Percentiles rank a stretch among this genome's conserved stretches.
Conservation (phyloP, 2,888 invertebrate species). For the Hemicrepidius hirtus region DNA sequence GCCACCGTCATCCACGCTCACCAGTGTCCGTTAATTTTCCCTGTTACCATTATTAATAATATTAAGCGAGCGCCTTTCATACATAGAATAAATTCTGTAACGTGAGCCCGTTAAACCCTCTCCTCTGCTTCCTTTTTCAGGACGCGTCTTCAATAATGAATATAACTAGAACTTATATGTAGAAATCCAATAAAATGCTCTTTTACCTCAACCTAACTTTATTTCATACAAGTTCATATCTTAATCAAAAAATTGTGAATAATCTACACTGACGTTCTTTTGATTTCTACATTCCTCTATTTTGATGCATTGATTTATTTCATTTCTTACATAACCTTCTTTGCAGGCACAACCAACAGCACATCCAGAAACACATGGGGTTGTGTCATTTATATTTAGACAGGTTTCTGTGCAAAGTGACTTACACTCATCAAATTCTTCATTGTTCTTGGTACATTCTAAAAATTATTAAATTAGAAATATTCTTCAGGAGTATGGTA, state of each 20-base stretch:
- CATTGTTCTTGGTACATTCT: neutral
- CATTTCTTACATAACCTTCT: neutral
- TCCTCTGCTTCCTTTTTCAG: conserved; percentile 4
- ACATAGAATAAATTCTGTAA: conserved; percentile 39
- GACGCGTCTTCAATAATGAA: neutral
- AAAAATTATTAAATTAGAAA: neutral
- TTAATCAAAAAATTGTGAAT: too few species aligned
- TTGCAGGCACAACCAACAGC: conserved; percentile 1
- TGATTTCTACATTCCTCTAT: neutral
- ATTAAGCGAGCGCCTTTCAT: conserved; percentile 56
- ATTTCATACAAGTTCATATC: too few species aligned
- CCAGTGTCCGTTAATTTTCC: conserved; percentile 60
- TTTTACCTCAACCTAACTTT: too few species aligned
- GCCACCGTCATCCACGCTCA: conserved; percentile 62
- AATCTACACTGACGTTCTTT: too few species aligned
- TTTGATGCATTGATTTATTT: neutral
- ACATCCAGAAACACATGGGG: neutral
- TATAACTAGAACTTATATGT: neutral
- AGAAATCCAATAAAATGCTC: too few species aligned
- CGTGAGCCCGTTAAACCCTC: conserved; percentile 22
- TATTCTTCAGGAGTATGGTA: too few species aligned
- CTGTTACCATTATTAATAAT: conserved; percentile 64
- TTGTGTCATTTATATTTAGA: neutral
- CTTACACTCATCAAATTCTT: conserved; percentile 13
- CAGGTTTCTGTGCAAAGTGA: neutral